Evolutionary conservation across 2,113 vertebrate species (phyloP), one percentile per base, ranked within the genome.

Genomic region (Oophaga pumilio): DNA sequence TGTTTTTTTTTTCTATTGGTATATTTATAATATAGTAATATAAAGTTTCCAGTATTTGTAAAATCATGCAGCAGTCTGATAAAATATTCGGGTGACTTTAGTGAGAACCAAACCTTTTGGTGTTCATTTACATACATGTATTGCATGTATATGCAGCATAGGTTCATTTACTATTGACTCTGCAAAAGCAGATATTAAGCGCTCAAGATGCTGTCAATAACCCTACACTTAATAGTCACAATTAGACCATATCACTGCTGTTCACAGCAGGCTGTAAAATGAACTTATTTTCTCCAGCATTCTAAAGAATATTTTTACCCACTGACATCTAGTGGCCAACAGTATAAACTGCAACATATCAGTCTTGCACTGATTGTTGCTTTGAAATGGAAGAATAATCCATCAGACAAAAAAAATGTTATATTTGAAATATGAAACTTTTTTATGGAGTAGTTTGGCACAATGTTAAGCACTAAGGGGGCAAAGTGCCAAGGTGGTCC

Each of bases 281-380:
- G 66, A 28, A 13, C 2, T 66, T 2, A 69, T 69, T 69, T 69
- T n/a, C 17, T 66, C n/a, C 24, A 11, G 6, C 24, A 69, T 14
- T 33, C 14, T 71, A 24, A 4, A 73, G 69, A 10, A 43, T 50
- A 50, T 33, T 50, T 74, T 50, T 74, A 18, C 22, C 7, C 33
- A 11, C 33, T 74, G 71, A 50, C 71, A 74, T 74, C 71, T 74
- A 74, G 71, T 74, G 71, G 71, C 71, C 43, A 50, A 11, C 43
- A 74, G 8, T 11, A 4, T 22, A 50, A 43, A 74, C 18, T 20
- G 33, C 43, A 50, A 20, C 43, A 73, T 73, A 2, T 49, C 8
- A 18, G 33, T 3, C 18, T 73, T 73, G 15, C 20, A 12, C 43
- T 8, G 15, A 73, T 20, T 26, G n/a, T 26, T 24, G 4, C 0